A percentile compares a stretch with the other conserved stretches of the same genome.
These are phyloP conservation scores for Podilymbus podiceps DNA, from an alignment of 2,113 vertebrate genomes.

Conservation along the genomic window DNA sequence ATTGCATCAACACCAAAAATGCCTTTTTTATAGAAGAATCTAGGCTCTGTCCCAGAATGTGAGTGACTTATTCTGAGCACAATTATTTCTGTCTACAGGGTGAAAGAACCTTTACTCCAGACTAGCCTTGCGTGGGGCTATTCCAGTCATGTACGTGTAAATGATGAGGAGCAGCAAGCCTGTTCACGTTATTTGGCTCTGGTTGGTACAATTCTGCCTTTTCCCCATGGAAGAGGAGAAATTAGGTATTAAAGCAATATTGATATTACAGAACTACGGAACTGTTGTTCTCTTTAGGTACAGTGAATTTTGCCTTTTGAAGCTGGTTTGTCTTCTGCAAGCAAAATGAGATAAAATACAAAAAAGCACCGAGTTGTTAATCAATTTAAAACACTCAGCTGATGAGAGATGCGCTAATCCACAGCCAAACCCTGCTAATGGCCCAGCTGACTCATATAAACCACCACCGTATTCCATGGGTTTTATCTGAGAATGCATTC, in stretches of 20 bases:
- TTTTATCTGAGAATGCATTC: not conserved
- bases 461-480: not conserved
- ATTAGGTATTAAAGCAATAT: not conserved
- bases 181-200: not conserved
- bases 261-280: not conserved
- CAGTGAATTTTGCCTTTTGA: not conserved
- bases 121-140: not conserved
- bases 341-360: not conserved
- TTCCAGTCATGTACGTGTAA: not conserved
- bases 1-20: not conserved
- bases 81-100: conserved; percentile 24
- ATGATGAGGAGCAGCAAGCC: not conserved
- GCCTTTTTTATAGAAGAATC: not conserved
- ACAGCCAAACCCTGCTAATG: not conserved
- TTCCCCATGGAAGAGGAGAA: not conserved
- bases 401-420: not conserved
- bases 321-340: not conserved
- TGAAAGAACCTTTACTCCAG: conserved; percentile 1
- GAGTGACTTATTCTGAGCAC: conserved; percentile 15
- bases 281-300: not conserved
- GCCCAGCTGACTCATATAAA: not conserved
- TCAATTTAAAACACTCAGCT: not conserved
- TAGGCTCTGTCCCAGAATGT: conserved; percentile 1
- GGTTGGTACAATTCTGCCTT: not conserved
- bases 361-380: not conserved